Base-by-base conservation (phyloP, 2,113 vertebrate species). In the Catharus bicknelli region DNA sequence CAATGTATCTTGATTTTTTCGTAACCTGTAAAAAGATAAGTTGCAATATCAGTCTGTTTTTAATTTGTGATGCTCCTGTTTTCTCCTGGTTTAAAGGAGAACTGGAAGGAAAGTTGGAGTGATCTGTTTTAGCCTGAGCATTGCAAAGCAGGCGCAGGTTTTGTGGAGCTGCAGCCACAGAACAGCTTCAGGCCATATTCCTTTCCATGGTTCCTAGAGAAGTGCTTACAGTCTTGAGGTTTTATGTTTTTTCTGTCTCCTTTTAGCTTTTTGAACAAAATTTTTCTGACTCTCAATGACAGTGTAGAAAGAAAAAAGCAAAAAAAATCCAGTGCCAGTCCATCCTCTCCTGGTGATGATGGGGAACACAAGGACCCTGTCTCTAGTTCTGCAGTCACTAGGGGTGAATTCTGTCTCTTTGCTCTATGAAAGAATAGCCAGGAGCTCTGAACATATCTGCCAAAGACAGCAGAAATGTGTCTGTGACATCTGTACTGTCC, bases 381-480 rank as follows among this genome's bases (percentile, higher is more conserved):
- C n/a, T 61, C 27, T 47, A 29, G 36, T 61, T 92, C 81, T 74
- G 22, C 59, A 42, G 59, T 58, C 36, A 62, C 9, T 61, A 27
- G 23, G 13, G 2, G 3, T 36, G 32, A 67, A 25, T 54, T 69
- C 7, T 27, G 45, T 76, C 25, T 11, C n/a, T 61, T 27, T 77
- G 22, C 27, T 74, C 10, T 81, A 0, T 50, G 61, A 42, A 86
- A 62, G 42, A 67, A 34, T 25, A 69, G 21, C 50, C 42, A 62
- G 55, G 61, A 92, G 30, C 9, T 11, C 47, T 50, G 38, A 66
- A 20, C 8, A 1, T 1, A 4, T 69, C n/a, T 66, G 64, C 15
- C 0, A 0, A 78, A 47, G 58, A 36, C 13, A 73, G 55, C 15
- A 27, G 22, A 77, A 74, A 38, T 10, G 2, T 7, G 13, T 25